Percentiles rank a stretch among this genome's conserved stretches.
phyloP scores from a whole-genome alignment of 2,797 vertebrate species.

The Acipenser transmontanus region DNA sequence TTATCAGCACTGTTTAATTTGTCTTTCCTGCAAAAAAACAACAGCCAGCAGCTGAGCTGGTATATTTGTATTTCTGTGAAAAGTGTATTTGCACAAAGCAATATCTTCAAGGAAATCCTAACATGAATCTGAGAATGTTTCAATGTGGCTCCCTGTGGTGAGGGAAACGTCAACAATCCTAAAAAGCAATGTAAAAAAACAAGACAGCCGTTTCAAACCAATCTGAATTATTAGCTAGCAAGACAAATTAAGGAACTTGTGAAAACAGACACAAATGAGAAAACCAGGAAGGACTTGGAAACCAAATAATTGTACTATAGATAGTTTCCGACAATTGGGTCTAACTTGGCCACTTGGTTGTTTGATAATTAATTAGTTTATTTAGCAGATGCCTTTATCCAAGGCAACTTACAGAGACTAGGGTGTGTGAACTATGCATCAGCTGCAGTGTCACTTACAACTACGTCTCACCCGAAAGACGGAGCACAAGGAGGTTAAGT shows the following conservation, averaged over 20 bases:
- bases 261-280: conserved; percentile 42
- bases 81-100: conserved; percentile 28
- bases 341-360: too few relatives aligned
- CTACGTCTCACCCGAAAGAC: too few relatives aligned
- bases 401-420: too few relatives aligned
- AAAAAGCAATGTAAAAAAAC: conserved; percentile 38
- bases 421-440: too few relatives aligned
- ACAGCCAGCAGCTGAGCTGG: conserved; percentile 5
- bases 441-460: too few relatives aligned
- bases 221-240: conserved; percentile 43
- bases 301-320: too few relatives aligned
- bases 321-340: too few relatives aligned
- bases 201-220: conserved; percentile 40
- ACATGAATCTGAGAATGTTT: conserved; percentile 37
- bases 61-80: conserved; percentile 29
- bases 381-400: too few relatives aligned
- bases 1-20: too few relatives aligned
- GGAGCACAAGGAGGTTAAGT: too few relatives aligned
- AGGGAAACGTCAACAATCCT: conserved; percentile 25
- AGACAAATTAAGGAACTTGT: conserved; percentile 27
- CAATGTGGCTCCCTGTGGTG: conserved; percentile 29
- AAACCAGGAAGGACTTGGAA: conserved; percentile 55
- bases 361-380: too few relatives aligned
- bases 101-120: conserved; percentile 31
- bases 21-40: neutral